A percentile compares a stretch with the other conserved stretches of the same genome.
phyloP scores from a whole-genome alignment of 2,888 invertebrate species.

The Apantesis nais region DNA sequence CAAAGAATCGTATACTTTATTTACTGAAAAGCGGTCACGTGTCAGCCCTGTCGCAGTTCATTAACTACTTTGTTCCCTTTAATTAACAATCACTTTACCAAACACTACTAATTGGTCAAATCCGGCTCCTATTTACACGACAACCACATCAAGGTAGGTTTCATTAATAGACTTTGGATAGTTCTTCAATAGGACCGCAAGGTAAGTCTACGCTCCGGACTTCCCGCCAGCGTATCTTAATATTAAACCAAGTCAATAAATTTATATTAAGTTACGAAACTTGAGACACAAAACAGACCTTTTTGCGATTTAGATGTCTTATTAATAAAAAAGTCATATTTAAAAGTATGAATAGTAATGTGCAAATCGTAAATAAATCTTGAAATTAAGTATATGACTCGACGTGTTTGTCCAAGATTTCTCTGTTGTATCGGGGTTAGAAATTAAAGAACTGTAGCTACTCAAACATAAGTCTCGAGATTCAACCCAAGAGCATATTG shows the following conservation, averaged over 20 bases:
- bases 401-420: background rate
- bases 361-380: background rate
- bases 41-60: background rate
- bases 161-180: background rate
- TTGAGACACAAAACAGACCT: slow-evolving; percentile 7
- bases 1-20: background rate
- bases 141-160: background rate
- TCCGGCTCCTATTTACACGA: background rate
- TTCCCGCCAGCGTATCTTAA: background rate
- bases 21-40: background rate
- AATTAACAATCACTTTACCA: background rate
- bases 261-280: slow-evolving; percentile 1
- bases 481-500: too few relatives aligned
- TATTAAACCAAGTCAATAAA: slow-evolving; percentile 1
- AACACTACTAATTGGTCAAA: background rate
- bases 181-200: background rate
- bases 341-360: slow-evolving; percentile 14
- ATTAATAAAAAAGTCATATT: slow-evolving; percentile 17
- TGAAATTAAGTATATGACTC: background rate
- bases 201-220: slow-evolving; percentile 1
- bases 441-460: background rate
- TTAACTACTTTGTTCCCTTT: background rate
- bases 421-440: background rate
- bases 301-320: slow-evolving; percentile 12
- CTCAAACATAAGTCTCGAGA: background rate